Percentiles rank a stretch among this genome's conserved stretches.
Conservation (phyloP, 1,140 invertebrate species). For the Drosophila hydei region DNA sequence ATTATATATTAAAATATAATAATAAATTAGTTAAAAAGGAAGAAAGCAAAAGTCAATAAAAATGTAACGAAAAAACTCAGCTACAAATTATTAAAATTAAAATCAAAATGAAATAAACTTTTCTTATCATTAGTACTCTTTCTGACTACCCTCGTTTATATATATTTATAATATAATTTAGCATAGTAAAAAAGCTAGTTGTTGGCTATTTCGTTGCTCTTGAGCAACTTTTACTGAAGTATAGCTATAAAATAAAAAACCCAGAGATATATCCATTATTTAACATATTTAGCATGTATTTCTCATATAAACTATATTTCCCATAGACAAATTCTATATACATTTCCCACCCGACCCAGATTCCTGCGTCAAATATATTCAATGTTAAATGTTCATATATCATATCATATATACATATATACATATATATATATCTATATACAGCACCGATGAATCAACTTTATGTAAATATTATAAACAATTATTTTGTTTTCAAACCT, state of each 20-base stretch:
- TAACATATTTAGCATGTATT: slow-evolving; percentile 75
- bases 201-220: slow-evolving; percentile 23
- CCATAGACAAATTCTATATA: slow-evolving; percentile 26
- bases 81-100: too few species aligned
- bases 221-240: slow-evolving; percentile 14
- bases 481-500: slow-evolving; percentile 18
- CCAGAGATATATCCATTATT: neutral
- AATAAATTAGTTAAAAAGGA: too few species aligned
- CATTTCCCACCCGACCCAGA: slow-evolving; percentile 1
- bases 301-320: slow-evolving; percentile 49
- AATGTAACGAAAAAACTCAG: too few species aligned
- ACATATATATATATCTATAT: neutral
- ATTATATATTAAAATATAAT: too few species aligned
- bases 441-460: slow-evolving; percentile 48
- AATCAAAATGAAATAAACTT: too few species aligned
- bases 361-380: slow-evolving; percentile 42
- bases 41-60: too few species aligned
- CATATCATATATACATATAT: slow-evolving; percentile 27
- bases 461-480: slow-evolving; percentile 59
- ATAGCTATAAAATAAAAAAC: slow-evolving; percentile 41
- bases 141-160: too few species aligned
- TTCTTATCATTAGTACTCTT: too few species aligned
- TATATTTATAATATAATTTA: neutral
- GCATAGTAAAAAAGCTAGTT: slow-evolving; percentile 33
- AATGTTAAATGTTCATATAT: slow-evolving; percentile 77